These are phyloP conservation scores for Phrynocephalus guinanensis DNA, from an alignment of 2,797 vertebrate genomes.

Conservation along the genomic window DNA sequence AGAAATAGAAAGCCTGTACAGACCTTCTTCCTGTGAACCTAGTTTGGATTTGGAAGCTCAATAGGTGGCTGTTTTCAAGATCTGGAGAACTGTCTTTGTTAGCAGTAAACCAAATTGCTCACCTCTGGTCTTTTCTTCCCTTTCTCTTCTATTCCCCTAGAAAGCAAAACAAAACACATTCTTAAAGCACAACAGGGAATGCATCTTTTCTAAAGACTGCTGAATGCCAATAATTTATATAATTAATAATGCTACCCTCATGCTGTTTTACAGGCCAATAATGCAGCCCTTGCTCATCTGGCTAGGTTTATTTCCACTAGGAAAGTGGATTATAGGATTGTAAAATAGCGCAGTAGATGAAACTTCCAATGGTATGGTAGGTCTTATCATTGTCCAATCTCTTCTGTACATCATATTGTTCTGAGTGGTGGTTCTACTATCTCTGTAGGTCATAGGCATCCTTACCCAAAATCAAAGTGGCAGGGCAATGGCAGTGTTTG, in stretches of 20 bases:
- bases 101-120: neutral
- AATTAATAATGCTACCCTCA: constrained; percentile 65
- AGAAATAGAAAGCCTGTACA: neutral
- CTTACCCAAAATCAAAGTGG: neutral
- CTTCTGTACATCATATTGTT: neutral
- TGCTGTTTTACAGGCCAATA: constrained; percentile 71
- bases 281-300: constrained; percentile 58
- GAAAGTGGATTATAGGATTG: constrained; percentile 67
- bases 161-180: constrained; percentile 45
- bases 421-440: neutral
- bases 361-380: constrained; percentile 38
- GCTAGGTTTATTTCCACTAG: constrained; percentile 66
- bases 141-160: neutral
- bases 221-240: constrained; percentile 74
- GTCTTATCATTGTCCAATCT: constrained; percentile 38
- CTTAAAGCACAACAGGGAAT: constrained; percentile 64
- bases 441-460: neutral
- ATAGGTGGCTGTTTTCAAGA: no score
- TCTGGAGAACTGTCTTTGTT: neutral
- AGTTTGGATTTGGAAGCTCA: neutral
- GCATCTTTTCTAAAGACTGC: constrained; percentile 48
- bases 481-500: neutral
- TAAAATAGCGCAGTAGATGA: constrained; percentile 60
- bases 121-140: neutral
- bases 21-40: neutral